Base-by-base conservation (phyloP, 2,113 vertebrate species). In the Orthonyx spaldingii region DNA sequence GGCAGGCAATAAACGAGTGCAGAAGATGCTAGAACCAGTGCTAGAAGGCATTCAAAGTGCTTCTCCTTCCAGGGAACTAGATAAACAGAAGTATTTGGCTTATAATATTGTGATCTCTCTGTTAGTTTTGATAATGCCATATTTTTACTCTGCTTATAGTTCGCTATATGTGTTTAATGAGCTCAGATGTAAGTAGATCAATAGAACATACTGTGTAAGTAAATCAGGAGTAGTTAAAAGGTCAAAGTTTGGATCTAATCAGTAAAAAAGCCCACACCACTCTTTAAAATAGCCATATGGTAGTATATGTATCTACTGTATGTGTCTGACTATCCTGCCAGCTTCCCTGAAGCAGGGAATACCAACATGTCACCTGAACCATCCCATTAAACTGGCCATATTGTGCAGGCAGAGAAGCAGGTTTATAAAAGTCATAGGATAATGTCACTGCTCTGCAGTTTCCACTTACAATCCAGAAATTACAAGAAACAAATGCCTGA, bases 131-230 rank as follows among this genome's bases (percentile, higher is more conserved):
- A 37, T 68, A 75, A 70, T 57, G 53, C 53, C 57, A 16, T 69
- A 80, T 65, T 90, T 90, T 94, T 78, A 75, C 50, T 84, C 20
- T 56, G 13, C 59, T 87, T 77, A 52, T 76, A 91, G 85, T 41
- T 87, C 21, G 12, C 84, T 95, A 93, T 83, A 68, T 76, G 47
- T 52, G 50, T 71, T 97, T 93, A 91, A 96, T 96, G 90, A 96
- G 55, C 64, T 95, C 81, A 82, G 53, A 74, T 66, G 13, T 68
- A 90, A 92, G 84, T 53, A 90, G 89, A 96, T 96, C 87, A 93
- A 94, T 94, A 93, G 69, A 90, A 77, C n/a, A 89, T 46, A 83
- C 61, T 14, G 16, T 79, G 30, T 89, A 96, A 95, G 59, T 82
- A 94, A 91, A 95, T 85, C 37, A 74, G 61, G 42, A 84, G 84